Evolutionary conservation across 1,140 invertebrate genomes (phyloP).

Genomic region (Drosophila eugracilis): DNA sequence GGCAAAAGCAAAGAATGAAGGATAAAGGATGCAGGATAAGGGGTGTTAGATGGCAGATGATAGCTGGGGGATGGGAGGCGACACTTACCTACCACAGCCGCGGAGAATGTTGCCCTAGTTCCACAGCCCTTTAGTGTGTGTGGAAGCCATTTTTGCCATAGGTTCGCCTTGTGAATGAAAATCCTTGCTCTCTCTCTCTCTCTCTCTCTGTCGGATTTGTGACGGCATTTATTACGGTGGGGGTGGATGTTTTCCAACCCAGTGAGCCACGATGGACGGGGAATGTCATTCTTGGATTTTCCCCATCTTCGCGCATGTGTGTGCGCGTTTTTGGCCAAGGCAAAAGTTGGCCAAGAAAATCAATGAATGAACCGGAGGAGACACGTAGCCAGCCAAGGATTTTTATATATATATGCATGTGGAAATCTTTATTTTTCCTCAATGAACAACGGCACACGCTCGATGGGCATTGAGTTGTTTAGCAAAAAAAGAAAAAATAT

Average conservation of each 20-base stretch:
- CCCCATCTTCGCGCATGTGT: slow-evolving; percentile 37
- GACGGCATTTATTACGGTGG: slow-evolving; percentile 62
- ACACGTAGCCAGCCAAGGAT: slow-evolving; percentile 38
- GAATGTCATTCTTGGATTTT: slow-evolving; percentile 50
- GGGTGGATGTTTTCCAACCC: slow-evolving; percentile 19
- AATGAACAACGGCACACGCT: slow-evolving; percentile 47
- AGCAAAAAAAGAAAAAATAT: slow-evolving; percentile 9
- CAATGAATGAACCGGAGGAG: slow-evolving; percentile 60
- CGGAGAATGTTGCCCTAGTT: slow-evolving; percentile 68
- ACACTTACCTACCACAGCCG: slow-evolving; percentile 45
- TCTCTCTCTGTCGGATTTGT: slow-evolving; percentile 30
- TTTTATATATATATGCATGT: slow-evolving; percentile 17
- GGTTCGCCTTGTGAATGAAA: slow-evolving; percentile 75
- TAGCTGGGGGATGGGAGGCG: not conserved
- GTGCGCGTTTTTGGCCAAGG: slow-evolving; percentile 21
- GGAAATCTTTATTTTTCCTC: slow-evolving; percentile 45
- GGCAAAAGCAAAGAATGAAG: not conserved
- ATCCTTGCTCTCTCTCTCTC: slow-evolving; percentile 40
- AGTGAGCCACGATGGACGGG: slow-evolving; percentile 10
- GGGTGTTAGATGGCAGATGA: not conserved
- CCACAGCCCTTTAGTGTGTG: slow-evolving; percentile 63
- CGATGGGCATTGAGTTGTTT: slow-evolving; percentile 22
- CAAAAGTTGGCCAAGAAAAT: slow-evolving; percentile 52
- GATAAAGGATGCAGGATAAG: slow-evolving; percentile 1
- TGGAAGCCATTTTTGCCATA: slow-evolving; percentile 59